Conservation (phyloP, 2,113 vertebrate genomes). For the Notiomystis cincta region DNA sequence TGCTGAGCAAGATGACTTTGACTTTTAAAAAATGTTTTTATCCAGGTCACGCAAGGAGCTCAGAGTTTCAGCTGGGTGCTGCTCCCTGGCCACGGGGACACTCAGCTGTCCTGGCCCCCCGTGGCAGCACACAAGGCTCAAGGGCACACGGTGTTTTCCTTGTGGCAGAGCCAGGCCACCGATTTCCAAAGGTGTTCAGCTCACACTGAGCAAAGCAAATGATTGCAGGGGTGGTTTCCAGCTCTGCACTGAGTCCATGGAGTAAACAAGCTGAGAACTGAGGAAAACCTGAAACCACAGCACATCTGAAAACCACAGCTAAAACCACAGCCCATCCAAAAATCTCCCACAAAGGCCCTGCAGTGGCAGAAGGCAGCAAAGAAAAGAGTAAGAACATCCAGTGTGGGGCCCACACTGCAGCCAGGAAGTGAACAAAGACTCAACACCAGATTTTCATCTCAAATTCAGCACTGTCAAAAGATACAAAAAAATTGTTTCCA, state of each 20-base stretch:
- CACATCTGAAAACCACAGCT: too few relatives aligned
- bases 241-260: not conserved
- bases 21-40: conserved; percentile 43
- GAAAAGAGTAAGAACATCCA: not conserved
- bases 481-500: not conserved
- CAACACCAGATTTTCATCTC: not conserved
- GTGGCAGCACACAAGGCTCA: accelerated
- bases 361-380: not conserved
- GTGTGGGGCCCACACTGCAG: not conserved
- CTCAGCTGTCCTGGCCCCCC: not conserved
- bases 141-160: not conserved
- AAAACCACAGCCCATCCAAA: not conserved
- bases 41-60: conserved; percentile 24
- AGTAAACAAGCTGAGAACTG: not conserved
- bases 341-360: not conserved
- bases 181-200: not conserved
- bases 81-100: not conserved
- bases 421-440: not conserved
- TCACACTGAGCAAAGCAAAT: not conserved
- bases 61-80: conserved; percentile 55
- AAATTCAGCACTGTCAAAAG: not conserved
- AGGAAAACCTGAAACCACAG: not conserved
- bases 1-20: conserved; percentile 51
- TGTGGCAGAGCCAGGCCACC: accelerated
- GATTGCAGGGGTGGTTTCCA: not conserved